Evolutionary conservation across 2,888 invertebrate species (phyloP), one percentile per base, ranked within the genome.

Genomic region (Chrysolina oricalcia): DNA sequence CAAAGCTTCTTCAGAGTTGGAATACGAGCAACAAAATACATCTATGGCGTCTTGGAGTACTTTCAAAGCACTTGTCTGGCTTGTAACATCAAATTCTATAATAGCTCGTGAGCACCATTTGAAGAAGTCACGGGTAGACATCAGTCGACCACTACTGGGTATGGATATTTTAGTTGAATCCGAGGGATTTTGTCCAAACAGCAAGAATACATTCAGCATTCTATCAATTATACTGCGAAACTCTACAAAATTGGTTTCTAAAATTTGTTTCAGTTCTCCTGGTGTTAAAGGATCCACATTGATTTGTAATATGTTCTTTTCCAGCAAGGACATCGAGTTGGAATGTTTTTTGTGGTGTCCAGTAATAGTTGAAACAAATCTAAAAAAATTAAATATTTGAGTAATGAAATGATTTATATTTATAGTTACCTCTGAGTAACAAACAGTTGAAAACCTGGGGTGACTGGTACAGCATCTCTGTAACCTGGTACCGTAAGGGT

Each of bases 401-500:
- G 41, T 46, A 48, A 66, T 13, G 59, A 48, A 46, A 64, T 63
- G 17, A 64, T 66, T 64, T 69, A 50, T 65, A 15, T 62, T 27
- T 19, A 21, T 62, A 76, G 66, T 83, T 87, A 94, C 93, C 94
- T 92, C 87, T 96, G 94, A 0, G 98, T 98, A 0, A 97, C 93
- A 90, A 99, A 98, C 9, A 99, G 89, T 85, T 97, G 96, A 88
- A 98, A 99, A 0, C 96, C 96, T 21, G 96, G 94, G 69, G 94
- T 92, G 53, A 96, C 93, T 74, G 92, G 92, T 65, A 98, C 91
- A 35, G 92, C 92, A 87, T 97, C 96, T 64, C 96, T 93, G 87
- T 96, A 97, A 0, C 98, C 98, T 4, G 98, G 97, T 5, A 98
- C 94, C 72, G 94, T 93, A 1, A 98, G 90, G 21, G 92, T 92